Conservation (phyloP, 2,113 vertebrate species). For the Elachura formosa region DNA sequence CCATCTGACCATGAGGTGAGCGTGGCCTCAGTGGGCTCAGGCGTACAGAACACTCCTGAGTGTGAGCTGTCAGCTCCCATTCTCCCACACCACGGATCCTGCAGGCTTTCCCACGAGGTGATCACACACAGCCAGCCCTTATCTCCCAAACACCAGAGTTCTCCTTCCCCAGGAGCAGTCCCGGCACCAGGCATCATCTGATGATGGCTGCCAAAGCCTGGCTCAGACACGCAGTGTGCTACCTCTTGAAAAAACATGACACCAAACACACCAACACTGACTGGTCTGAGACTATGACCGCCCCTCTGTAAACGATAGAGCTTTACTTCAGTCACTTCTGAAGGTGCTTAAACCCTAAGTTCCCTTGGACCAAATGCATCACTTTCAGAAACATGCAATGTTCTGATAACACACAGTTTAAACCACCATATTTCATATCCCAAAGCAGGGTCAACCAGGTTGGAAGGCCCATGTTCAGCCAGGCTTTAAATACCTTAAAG, state of each 20-base stretch:
- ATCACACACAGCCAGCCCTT: background rate
- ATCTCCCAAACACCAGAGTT: background rate
- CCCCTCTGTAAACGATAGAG: background rate
- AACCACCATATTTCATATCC: background rate
- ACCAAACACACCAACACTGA: background rate
- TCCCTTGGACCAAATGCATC: background rate
- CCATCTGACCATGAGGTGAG: background rate
- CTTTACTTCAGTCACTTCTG: background rate
- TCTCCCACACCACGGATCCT: background rate
- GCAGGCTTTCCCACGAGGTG: background rate
- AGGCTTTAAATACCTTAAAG: background rate
- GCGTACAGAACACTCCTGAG: background rate
- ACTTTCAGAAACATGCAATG: background rate
- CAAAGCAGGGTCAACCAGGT: background rate
- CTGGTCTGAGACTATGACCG: fast-evolving
- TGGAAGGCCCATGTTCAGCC: fast-evolving
- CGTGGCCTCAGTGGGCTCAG: fast-evolving
- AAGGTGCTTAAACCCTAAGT: background rate
- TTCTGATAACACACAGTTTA: background rate
- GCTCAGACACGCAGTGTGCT: fast-evolving
- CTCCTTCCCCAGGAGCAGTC: background rate
- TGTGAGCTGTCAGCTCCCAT: background rate
- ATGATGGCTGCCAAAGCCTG: background rate
- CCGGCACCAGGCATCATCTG: background rate
- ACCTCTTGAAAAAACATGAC: background rate